Base-by-base conservation (phyloP, 2,888 invertebrate genomes). In the Eledone cirrhosa region DNA sequence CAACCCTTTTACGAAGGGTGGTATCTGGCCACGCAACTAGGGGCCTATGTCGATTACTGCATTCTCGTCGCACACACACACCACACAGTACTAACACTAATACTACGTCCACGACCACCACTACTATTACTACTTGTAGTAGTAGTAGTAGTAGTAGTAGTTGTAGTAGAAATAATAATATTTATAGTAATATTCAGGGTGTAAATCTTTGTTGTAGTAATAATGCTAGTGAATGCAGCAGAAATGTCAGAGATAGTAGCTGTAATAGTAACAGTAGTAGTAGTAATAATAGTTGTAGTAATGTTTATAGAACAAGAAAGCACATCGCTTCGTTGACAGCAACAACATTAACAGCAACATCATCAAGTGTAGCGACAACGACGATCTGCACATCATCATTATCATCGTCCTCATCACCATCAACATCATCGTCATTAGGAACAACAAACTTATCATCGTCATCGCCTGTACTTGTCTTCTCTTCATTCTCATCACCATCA, bases 1-100 rank as follows among this genome's bases (percentile, higher is more conserved):
- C 33, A 69, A 41, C 69, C 69, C 69, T 69, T 31, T n/a, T 69
- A 69, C 69, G 69, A 31, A 69, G 69, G 27, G 69, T 69, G 69
- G 41, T 41, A 22, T 19, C 69, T 33, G 31, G 69, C 41, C 69
- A 69, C 69, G 4, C n/a, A 31, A n/a, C 69, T 13, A 69, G 41
- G 41, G 41, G 69, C 31, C 41, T 69, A 5, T n/a, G n/a, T 69
- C 41, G 33, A 33, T 33, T 33, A 22, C 31, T 67, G 27, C 41
- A 33, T 19, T 69, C n/a, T 5, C 33, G 29, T 31, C 33, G 29
- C 16, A 33, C 2, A n/a, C 69, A 33, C n/a, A 33, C 33, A 33
- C 29, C 69, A 41, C 22, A 8, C 69, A 29, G 41, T 41, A n/a
- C 31, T 31, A 31, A 22, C 33, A 19, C 69, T 1, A 31, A 33